These are phyloP conservation scores for Rhinophrynus dorsalis DNA, from an alignment of 2,797 vertebrate genomes.

Conservation along the genomic window DNA sequence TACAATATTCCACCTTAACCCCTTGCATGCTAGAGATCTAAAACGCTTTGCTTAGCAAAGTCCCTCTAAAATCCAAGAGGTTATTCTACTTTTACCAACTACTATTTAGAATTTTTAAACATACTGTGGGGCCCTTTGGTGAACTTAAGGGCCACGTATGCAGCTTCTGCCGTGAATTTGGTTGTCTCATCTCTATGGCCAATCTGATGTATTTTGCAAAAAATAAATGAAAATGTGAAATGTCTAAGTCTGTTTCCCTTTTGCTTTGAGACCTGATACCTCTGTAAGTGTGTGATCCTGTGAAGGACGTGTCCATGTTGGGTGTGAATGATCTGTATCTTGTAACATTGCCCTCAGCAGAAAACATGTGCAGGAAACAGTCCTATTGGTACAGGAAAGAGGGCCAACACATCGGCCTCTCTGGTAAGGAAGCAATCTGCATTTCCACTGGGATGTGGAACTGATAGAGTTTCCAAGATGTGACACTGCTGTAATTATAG, in stretches of 20 bases:
- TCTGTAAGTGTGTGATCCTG: conserved; percentile 20
- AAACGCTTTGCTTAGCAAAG: no score
- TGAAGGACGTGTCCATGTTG: conserved; percentile 13
- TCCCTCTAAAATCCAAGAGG: no score
- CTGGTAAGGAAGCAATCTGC: conserved; percentile 72
- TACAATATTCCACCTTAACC: no score
- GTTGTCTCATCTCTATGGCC: no score
- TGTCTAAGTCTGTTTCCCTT: conserved; percentile 31
- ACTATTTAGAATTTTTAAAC: no score
- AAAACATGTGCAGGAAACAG: conserved; percentile 90
- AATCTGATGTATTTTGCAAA: no score
- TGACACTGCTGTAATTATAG: conserved; percentile 88
- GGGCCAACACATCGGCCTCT: conserved; percentile 82
- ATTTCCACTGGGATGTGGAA: conserved; percentile 82
- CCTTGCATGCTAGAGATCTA: no score
- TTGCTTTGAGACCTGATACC: conserved; percentile 18
- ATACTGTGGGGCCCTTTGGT: no score
- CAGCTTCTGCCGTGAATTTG: no score
- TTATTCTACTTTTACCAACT: no score
- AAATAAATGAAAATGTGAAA: no score
- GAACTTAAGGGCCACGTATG: no score
- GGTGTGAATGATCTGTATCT: conserved; percentile 58
- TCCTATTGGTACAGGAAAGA: conserved; percentile 89
- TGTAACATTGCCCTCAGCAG: conserved; percentile 74
- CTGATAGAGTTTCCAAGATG: conserved; percentile 85